Evolutionary conservation across 1,140 invertebrate species (phyloP).

Genomic region (Subanguina moxae): DNA sequence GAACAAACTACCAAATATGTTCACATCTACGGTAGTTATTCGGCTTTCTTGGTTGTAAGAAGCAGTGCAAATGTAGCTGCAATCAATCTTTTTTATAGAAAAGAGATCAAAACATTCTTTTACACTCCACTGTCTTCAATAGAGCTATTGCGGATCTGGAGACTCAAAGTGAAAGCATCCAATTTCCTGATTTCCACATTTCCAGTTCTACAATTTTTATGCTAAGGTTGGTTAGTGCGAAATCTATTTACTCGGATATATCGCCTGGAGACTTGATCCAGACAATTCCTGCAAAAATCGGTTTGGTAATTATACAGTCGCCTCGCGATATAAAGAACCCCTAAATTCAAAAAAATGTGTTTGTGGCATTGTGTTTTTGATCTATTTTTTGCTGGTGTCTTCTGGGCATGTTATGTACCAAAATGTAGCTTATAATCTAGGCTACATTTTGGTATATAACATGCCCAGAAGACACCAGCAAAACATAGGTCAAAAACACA

Average conservation of each 20-base stretch:
- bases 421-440: too few species aligned
- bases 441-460: too few species aligned
- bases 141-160: constrained; percentile 2
- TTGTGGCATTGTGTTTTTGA: too few species aligned
- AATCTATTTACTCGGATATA: constrained; percentile 2
- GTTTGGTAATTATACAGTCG: too few species aligned
- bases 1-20: background rate
- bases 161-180: background rate
- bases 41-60: background rate
- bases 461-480: too few species aligned
- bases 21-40: background rate
- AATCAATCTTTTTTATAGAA: background rate
- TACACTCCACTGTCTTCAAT: constrained; percentile 9
- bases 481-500: too few species aligned
- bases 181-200: background rate
- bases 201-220: constrained; percentile 4
- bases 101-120: too few species aligned
- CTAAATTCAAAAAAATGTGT: too few species aligned
- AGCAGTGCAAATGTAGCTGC: constrained; percentile 2
- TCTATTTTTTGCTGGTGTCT: too few species aligned
- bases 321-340: too few species aligned
- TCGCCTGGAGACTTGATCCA: constrained; percentile 5
- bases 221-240: background rate
- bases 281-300: background rate
- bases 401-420: too few species aligned